Base-by-base conservation (phyloP, 2,797 vertebrate species). In the Gallinago solitaria region DNA sequence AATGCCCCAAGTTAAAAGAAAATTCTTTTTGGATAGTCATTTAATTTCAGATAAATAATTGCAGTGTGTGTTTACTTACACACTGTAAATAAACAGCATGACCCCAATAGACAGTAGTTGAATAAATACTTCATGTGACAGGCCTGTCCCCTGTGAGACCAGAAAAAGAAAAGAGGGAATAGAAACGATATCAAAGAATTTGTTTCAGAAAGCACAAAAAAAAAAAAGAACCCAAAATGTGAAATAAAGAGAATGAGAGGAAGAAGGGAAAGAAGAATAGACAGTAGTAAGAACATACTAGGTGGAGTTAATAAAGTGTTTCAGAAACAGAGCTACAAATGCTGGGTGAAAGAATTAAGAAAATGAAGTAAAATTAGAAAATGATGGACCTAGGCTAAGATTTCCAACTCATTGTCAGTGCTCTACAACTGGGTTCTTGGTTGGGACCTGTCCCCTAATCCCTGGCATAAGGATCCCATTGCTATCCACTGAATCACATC, bases 401-500 rank as follows among this genome's bases (percentile, higher is more conserved):
- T 28, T 64, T 8, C 2, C 82, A 21, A 35, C 33, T 64, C 17
- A 9, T 69, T 11, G 23, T 79, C 37, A 70, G 27, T 70, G 25
- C 18, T 94, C 69, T 81, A 1, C 43, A 51, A 75, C 0, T 5
- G 7, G 16, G 16, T 13, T 50, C 18, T 83, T 7, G 4, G 16
- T 4, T 67, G 45, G 11, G 35, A 56, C 15, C 32, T 39, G 63
- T 3, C 2, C 12, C 28, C 15, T 9, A 45, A 9, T 19, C 32
- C 35, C 20, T 41, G 18, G 37, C 12, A 6, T 47, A 39, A 77
- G 54, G 33, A 57, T 64, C 17, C 45, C 53, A 30, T 6, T 74
- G 63, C 23, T 90, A 71, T 68, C 37, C 35, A 45, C 13, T 32
- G 28, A 83, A 43, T 24, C 0, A 0, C 0, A 1, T 30, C 28